Evolutionary conservation across 2,113 vertebrate genomes (phyloP), one percentile per base, ranked within the genome.

Genomic region (Xiphophorus couchianus): DNA sequence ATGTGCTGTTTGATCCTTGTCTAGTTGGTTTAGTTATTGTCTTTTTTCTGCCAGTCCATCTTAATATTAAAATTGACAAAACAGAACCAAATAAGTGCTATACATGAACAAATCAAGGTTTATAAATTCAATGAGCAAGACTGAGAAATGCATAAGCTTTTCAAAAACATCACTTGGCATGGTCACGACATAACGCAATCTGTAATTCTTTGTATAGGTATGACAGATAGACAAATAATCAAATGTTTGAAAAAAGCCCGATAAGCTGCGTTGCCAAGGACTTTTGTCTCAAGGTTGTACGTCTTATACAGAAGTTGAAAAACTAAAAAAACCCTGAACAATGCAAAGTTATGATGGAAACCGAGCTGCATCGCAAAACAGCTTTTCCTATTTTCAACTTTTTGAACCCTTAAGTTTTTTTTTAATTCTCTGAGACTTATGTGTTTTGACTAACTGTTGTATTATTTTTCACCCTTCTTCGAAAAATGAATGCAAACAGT

Each of bases 401-500:
- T 31, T 62, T 28, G 15, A 30, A 17, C 28, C 29, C 30, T 62
- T 62, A 31, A 69, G 67, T 27, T 27, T 65, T 58, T n/a, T 5
- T 37, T 11, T 11, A 3, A 58, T 10, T 9, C 7, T n/a, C 63
- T 51, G 11, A 27, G 14, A 48, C 66, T 65, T 11, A 75, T 61
- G 19, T 58, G 51, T 8, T 37, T 58, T 7, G 51, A n/a, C 51
- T n/a, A 58, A 58, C 51, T 25, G 22, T 58, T 58, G 51, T n/a
- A n/a, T 35, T 30, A 25, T 64, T 37, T 63, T 22, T 62, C 44
- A 51, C 62, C 60, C 37, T 22, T 31, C 27, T 70, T 68, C 30
- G 37, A 69, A 62, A 71, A 35, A 39, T 71, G 31, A 66, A 69
- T 77, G 73, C 77, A 75, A 33, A 69, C 65, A 35, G 28, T 9